Conservation (phyloP, 2,888 invertebrate species). For the Heliconius ethilla region DNA sequence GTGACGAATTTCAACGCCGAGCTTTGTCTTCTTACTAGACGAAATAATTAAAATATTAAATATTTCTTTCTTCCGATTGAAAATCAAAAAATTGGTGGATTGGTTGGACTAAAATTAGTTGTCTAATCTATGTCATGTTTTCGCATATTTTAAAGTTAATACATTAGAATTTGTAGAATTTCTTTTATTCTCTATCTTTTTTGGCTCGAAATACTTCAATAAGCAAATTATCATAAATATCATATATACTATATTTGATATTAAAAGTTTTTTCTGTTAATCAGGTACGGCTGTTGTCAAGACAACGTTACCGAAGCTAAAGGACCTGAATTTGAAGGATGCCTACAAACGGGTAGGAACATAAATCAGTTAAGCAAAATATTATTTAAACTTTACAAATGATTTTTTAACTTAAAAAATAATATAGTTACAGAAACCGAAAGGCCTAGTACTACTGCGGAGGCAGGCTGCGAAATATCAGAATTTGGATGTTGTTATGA, state of each 20-base stretch:
- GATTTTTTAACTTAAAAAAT: not conserved
- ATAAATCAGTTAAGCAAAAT: conserved; percentile 15
- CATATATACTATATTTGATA: not conserved
- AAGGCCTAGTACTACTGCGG: conserved; percentile 31
- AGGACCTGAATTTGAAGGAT: conserved; percentile 83
- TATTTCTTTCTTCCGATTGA: not conserved
- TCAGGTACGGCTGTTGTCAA: conserved; percentile 87
- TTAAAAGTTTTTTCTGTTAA: conserved; percentile 2
- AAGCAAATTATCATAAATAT: not conserved
- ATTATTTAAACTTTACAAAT: not conserved
- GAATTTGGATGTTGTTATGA: conserved; percentile 90
- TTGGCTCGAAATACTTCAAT: not conserved
- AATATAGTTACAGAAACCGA: conserved; percentile 37
- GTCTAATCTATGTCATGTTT: too few relatives aligned
- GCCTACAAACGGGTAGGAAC: conserved; percentile 65
- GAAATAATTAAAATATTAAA: not conserved
- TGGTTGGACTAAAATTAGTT: too few relatives aligned
- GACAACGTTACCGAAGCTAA: conserved; percentile 85
- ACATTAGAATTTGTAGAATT: too few relatives aligned
- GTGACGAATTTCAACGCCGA: too few relatives aligned
- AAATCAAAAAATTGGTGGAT: not conserved
- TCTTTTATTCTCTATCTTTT: not conserved
- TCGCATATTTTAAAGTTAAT: too few relatives aligned
- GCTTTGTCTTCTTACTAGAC: too few relatives aligned
- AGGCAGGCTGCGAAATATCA: conserved; percentile 74